Conservation (phyloP, 2,113 vertebrate genomes). For the Canis aureus region DNA sequence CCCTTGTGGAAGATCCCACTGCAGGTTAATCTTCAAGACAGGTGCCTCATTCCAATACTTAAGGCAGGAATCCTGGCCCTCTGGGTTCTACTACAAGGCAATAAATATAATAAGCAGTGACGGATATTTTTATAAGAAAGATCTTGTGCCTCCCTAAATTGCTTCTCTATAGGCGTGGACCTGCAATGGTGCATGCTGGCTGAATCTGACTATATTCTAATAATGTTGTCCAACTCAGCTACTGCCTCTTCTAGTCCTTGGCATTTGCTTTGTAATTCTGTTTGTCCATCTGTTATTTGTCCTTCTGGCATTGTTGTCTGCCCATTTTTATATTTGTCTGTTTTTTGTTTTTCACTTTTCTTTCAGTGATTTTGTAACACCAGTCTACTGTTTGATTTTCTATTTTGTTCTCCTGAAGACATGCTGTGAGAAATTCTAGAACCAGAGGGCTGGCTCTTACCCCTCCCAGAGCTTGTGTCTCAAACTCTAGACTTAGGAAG, state of each 20-base stretch:
- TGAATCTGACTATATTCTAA: slow-evolving; percentile 79
- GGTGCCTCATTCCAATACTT: background rate
- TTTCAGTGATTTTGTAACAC: background rate
- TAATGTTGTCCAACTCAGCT: slow-evolving; percentile 85
- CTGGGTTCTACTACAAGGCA: background rate
- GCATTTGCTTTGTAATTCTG: slow-evolving; percentile 86
- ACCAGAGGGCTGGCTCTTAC: background rate
- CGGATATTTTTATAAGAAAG: background rate
- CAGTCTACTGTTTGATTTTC: background rate
- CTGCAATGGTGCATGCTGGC: slow-evolving; percentile 65
- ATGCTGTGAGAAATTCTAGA: background rate
- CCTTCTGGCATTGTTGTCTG: slow-evolving; percentile 84
- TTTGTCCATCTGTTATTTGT: slow-evolving; percentile 90
- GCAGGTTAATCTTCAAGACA: background rate
- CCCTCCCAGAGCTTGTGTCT: background rate
- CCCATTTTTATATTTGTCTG: slow-evolving; percentile 22
- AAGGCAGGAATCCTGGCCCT: background rate
- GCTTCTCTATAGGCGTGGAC: background rate
- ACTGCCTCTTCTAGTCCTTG: slow-evolving; percentile 84
- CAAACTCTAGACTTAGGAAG: rapidly evolving
- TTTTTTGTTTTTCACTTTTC: background rate
- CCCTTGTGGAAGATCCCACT: background rate
- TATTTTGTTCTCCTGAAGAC: background rate
- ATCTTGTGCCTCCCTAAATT: rapidly evolving
- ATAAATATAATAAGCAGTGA: background rate